A percentile compares a stretch with the other conserved stretches of the same genome.
Evolutionary conservation across 1,140 invertebrate genomes (phyloP).

Genomic region (Kradibia gibbosae): DNA sequence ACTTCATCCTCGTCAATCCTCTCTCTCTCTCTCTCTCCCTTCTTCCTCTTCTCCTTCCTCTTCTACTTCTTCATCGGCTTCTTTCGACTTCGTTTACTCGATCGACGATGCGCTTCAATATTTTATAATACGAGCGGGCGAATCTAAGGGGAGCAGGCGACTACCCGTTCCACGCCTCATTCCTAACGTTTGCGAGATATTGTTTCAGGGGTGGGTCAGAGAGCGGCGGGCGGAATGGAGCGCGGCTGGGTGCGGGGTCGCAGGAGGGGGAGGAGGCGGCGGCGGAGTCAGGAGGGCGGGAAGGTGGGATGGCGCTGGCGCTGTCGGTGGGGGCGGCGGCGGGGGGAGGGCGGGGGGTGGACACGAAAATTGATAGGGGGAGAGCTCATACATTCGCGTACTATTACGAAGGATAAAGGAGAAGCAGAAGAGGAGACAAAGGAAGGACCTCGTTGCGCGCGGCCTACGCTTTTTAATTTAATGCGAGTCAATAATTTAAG

Average conservation of each 20-base stretch:
- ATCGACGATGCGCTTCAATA: slow-evolving; percentile 58
- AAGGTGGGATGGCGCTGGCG: too few species aligned
- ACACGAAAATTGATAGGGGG: slow-evolving; percentile 62
- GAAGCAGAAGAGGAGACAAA: slow-evolving; percentile 56
- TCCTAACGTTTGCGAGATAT: slow-evolving; percentile 59
- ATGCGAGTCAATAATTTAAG: slow-evolving; percentile 62
- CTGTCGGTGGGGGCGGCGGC: too few species aligned
- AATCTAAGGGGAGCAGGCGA: slow-evolving; percentile 46
- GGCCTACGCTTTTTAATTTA: slow-evolving; percentile 60
- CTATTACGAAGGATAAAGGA: slow-evolving; percentile 50
- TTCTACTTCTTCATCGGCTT: slow-evolving; percentile 4
- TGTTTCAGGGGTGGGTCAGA: slow-evolving; percentile 49
- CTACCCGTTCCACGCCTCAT: slow-evolving; percentile 47
- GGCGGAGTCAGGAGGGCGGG: slow-evolving; percentile 61
- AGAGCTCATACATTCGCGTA: slow-evolving; percentile 56
- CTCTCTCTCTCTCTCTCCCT: not conserved
- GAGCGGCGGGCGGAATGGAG: slow-evolving; percentile 37
- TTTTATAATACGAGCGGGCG: slow-evolving; percentile 56
- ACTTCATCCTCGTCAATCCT: not conserved
- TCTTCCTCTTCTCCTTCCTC: slow-evolving; percentile 7
- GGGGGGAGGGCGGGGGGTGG: slow-evolving; percentile 24
- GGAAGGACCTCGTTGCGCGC: slow-evolving; percentile 48
- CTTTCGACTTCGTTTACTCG: slow-evolving; percentile 48
- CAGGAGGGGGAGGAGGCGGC: slow-evolving; percentile 21
- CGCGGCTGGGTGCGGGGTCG: too few species aligned